phyloP scores from a whole-genome alignment of 30 jellyfish, hydroid and myxozoan species.

The Hydra vulgaris region DNA sequence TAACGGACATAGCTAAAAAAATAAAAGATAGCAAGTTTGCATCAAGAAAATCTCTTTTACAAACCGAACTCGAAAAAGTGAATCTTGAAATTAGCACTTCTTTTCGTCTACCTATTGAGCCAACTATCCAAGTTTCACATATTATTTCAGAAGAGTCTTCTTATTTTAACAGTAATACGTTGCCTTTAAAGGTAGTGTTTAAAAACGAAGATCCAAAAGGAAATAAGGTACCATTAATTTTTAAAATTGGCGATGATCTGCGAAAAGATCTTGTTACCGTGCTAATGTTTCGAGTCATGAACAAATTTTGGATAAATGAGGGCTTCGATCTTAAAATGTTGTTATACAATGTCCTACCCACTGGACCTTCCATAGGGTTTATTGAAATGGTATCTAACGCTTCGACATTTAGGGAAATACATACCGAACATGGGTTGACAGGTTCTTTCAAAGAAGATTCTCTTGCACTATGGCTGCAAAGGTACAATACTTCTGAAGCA shows the following conservation, averaged over 20 bases:
- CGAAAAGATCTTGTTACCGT: slow-evolving; percentile 80
- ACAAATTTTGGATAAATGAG: slow-evolving; percentile 73
- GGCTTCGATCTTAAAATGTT: slow-evolving; percentile 73
- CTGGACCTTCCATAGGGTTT: slow-evolving; percentile 82
- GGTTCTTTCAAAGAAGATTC: slow-evolving; percentile 94
- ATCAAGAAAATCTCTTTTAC: slow-evolving; percentile 33
- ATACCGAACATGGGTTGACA: slow-evolving; percentile 82
- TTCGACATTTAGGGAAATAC: slow-evolving; percentile 83
- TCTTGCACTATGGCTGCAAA: slow-evolving; percentile 76
- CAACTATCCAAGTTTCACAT: slow-evolving; percentile 46
- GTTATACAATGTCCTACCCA: slow-evolving; percentile 77
- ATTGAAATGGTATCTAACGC: slow-evolving; percentile 67
- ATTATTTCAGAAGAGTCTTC: slow-evolving; percentile 44
- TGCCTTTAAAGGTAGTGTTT: slow-evolving; percentile 64
- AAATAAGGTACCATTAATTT: slow-evolving; percentile 43
- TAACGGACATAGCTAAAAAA: slow-evolving; percentile 47
- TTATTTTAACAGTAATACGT: slow-evolving; percentile 62
- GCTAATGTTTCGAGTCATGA: slow-evolving; percentile 78
- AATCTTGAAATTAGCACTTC: slow-evolving; percentile 37
- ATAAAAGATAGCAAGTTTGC: slow-evolving; percentile 57
- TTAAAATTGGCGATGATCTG: slow-evolving; percentile 94
- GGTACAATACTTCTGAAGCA: slow-evolving; percentile 50
- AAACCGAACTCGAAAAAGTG: slow-evolving; percentile 35
- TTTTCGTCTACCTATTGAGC: slow-evolving; percentile 63
- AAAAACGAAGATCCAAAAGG: slow-evolving; percentile 74